These are phyloP conservation scores for Drosophila atripex DNA, from an alignment of 2,888 invertebrate species.

Conservation along the genomic window DNA sequence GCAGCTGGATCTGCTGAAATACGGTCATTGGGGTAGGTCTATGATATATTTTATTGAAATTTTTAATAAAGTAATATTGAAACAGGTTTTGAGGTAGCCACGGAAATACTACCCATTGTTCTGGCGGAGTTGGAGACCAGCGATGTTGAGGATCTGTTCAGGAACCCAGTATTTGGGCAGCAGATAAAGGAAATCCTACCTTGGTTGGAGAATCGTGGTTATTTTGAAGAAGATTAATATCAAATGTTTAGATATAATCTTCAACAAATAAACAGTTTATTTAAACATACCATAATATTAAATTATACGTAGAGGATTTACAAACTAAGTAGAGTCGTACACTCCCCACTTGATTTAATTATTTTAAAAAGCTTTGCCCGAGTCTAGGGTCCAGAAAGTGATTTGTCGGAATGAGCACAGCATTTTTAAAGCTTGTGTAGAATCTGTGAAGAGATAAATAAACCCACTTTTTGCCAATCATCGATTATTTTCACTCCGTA, in stretches of 20 bases:
- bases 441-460: not conserved
- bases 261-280: slow-evolving; percentile 1
- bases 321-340: too few relatives aligned
- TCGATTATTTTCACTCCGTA: not conserved
- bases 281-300: too few relatives aligned
- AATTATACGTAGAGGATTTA: too few relatives aligned
- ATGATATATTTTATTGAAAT: not conserved
- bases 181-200: slow-evolving; percentile 58
- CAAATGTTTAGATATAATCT: too few relatives aligned
- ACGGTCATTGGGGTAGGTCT: slow-evolving; percentile 70
- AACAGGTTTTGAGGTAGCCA: slow-evolving; percentile 47
- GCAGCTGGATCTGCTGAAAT: slow-evolving; percentile 68
- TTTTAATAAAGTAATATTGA: not conserved
- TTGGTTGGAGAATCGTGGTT: slow-evolving; percentile 69
- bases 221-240: slow-evolving; percentile 58
- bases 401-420: not conserved
- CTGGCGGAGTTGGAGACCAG: slow-evolving; percentile 39
- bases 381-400: not conserved
- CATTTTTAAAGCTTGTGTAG: not conserved
- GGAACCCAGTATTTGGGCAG: slow-evolving; percentile 28
- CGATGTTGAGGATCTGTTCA: slow-evolving; percentile 54
- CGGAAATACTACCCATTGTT: slow-evolving; percentile 56
- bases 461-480: slow-evolving; percentile 10
- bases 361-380: slow-evolving; percentile 2
- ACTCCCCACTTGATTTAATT: not conserved